These are phyloP conservation scores for Epistrophe eligans DNA, from an alignment of 2,888 invertebrate genomes.

Conservation along the genomic window DNA sequence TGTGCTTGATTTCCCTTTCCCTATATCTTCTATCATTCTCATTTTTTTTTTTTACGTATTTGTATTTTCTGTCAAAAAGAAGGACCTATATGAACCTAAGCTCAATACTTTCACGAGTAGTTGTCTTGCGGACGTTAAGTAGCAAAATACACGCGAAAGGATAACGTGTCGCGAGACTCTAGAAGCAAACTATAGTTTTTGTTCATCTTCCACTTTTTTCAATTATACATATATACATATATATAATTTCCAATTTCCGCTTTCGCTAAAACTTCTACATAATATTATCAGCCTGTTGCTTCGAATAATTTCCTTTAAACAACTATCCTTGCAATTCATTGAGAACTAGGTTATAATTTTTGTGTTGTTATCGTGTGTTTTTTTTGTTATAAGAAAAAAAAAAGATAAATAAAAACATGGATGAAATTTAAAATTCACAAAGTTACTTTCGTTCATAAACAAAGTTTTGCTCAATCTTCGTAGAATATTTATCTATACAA, in stretches of 20 bases:
- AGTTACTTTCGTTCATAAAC: constrained; percentile 8
- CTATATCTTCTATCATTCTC: background rate
- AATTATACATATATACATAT: background rate
- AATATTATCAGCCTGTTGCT: constrained; percentile 46
- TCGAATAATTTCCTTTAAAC: constrained; percentile 29
- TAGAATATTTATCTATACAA: constrained; percentile 12
- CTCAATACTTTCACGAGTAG: constrained; percentile 55
- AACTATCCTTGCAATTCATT: background rate
- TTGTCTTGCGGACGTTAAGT: constrained; percentile 72
- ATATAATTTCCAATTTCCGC: constrained; percentile 31
- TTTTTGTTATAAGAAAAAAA: background rate
- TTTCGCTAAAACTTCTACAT: constrained; percentile 31
- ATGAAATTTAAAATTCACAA: background rate
- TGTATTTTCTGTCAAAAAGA: constrained; percentile 45
- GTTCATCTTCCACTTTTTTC: constrained; percentile 70
- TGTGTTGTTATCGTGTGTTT: constrained; percentile 3
- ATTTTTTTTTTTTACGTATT: constrained; percentile 7
- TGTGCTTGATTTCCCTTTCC: background rate
- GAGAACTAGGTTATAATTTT: constrained; percentile 8
- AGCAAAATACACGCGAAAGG: constrained; percentile 66
- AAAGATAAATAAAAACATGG: background rate
- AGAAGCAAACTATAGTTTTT: constrained; percentile 70
- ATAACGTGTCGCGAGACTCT: constrained; percentile 69
- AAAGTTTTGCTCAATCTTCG: constrained; percentile 16
- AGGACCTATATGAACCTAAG: constrained; percentile 48